phyloP scores from a whole-genome alignment of 2,113 vertebrate genomes.

The Heterochromis multidens region DNA sequence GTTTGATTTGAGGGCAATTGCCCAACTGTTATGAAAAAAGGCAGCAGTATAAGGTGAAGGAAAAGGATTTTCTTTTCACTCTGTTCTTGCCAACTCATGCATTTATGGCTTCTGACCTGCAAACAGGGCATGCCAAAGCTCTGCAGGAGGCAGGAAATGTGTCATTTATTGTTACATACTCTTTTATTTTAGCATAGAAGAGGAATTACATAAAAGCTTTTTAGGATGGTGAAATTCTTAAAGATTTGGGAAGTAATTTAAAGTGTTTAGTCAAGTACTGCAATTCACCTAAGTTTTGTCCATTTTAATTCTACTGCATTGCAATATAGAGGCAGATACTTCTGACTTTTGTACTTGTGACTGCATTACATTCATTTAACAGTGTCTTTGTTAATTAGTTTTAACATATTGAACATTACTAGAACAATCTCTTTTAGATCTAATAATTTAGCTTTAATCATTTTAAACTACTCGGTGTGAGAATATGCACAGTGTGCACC shows the following conservation, averaged over 20 bases:
- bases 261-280: neutral
- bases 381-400: too few species aligned
- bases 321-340: neutral
- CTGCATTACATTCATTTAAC: too few species aligned
- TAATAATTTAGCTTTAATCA: neutral
- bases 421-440: neutral
- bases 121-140: neutral
- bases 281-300: neutral
- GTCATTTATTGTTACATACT: neutral
- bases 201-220: neutral
- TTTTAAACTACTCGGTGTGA: neutral
- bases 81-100: neutral
- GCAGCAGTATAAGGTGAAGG: neutral
- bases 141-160: neutral
- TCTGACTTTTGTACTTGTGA: neutral
- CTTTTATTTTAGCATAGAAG: neutral
- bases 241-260: neutral
- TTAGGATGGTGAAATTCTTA: neutral
- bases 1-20: neutral
- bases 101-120: neutral
- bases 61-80: neutral
- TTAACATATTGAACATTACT: neutral
- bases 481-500: neutral
- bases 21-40: neutral
- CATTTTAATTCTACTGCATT: neutral